A percentile compares a stretch with the other conserved stretches of the same genome.
These are phyloP conservation scores for Malurus leucopterus DNA, from an alignment of 2,797 vertebrate genomes.

Conservation along the genomic window DNA sequence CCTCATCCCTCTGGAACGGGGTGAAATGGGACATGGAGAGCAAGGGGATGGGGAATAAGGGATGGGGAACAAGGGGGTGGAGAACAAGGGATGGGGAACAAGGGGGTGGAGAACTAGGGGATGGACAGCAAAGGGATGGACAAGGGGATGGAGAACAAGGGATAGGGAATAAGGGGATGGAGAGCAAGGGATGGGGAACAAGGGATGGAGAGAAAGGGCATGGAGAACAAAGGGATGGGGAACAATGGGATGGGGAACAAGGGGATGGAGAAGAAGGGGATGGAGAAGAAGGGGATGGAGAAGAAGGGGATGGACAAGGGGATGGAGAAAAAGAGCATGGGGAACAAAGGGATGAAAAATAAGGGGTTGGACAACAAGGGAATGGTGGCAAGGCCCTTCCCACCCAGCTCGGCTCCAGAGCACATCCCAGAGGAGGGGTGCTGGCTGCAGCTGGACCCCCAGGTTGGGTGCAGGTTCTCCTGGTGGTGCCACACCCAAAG, in stretches of 20 bases:
- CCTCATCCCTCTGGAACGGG: fast-evolving
- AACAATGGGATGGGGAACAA: too few species aligned
- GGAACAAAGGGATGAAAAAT: neutral
- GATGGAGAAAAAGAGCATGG: too few species aligned
- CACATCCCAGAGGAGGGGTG: fast-evolving
- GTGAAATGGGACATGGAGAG: neutral
- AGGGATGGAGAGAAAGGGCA: too few species aligned
- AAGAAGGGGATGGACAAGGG: neutral
- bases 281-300: neutral
- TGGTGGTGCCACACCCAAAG: neutral
- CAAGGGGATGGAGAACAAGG: too few species aligned
- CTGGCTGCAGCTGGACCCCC: neutral
- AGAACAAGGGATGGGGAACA: too few species aligned
- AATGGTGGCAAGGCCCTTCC: neutral
- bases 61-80: neutral
- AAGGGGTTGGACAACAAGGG: neutral
- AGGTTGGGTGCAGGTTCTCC: neutral
- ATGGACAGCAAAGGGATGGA: too few species aligned
- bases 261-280: too few species aligned
- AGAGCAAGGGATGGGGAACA: too few species aligned
- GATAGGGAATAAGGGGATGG: too few species aligned
- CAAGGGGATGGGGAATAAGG: too few species aligned
- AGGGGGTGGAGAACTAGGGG: too few species aligned
- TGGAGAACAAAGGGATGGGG: too few species aligned
- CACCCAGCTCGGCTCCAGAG: fast-evolving